Conservation (phyloP, 2,888 invertebrate genomes). For the Xanthia icteritia region DNA sequence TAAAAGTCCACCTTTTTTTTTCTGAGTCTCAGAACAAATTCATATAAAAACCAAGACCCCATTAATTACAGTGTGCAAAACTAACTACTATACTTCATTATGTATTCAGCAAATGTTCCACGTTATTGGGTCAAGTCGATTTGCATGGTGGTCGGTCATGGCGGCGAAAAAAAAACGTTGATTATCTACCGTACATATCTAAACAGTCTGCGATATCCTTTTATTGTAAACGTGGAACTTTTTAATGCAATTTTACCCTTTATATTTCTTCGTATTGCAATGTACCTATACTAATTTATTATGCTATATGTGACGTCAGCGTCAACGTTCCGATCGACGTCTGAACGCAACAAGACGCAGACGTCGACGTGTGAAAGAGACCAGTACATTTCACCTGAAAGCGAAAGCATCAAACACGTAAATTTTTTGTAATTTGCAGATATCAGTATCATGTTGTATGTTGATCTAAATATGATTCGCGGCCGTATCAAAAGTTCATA, state of each 20-base stretch:
- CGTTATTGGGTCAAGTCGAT: constrained; percentile 64
- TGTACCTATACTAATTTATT: neutral
- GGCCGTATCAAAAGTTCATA: too few relatives aligned
- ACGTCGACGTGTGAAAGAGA: too few relatives aligned
- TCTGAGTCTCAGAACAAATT: neutral
- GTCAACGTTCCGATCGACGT: too few relatives aligned
- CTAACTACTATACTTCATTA: constrained; percentile 36
- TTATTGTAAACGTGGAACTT: constrained; percentile 1
- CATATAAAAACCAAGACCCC: constrained; percentile 7
- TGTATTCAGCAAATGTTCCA: constrained; percentile 53
- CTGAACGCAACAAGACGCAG: too few relatives aligned
- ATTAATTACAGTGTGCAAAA: constrained; percentile 42
- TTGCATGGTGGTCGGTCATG: constrained; percentile 58
- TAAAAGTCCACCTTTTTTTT: neutral
- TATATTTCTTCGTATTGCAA: constrained; percentile 6
- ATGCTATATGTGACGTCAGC: too few relatives aligned
- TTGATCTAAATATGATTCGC: too few relatives aligned
- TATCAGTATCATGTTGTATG: too few relatives aligned
- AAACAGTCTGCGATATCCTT: constrained; percentile 34
- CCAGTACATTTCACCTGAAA: too few relatives aligned
- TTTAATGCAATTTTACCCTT: neutral
- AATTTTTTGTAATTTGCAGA: too few relatives aligned
- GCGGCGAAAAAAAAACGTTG: constrained; percentile 38
- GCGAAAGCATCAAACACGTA: too few relatives aligned
- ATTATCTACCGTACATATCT: constrained; percentile 58